Evolutionary conservation across 2,113 vertebrate species (phyloP).

Genomic region (Nothocercus julius): DNA sequence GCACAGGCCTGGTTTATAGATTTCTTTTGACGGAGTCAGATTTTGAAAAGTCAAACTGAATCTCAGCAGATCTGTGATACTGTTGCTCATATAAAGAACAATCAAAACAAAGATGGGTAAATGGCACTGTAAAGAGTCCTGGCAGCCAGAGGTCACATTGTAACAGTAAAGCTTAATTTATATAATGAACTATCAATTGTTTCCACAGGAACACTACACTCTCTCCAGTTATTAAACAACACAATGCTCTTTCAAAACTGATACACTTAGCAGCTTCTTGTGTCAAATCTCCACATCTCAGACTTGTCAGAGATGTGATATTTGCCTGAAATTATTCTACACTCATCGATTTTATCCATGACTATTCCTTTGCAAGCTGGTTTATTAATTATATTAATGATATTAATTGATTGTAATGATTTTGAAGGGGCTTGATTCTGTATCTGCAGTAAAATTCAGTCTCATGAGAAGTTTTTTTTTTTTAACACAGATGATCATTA

Average conservation of each 20-base stretch:
- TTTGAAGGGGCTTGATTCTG: background rate
- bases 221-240: background rate
- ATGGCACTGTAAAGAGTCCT: background rate
- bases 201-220: background rate
- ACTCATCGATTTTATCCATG: background rate
- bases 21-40: background rate
- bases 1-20: background rate
- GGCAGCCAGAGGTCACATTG: background rate
- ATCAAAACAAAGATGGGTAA: background rate
- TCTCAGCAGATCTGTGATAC: background rate
- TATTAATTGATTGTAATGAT: background rate
- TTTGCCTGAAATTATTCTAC: background rate
- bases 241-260: background rate
- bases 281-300: background rate
- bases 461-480: accelerated
- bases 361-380: background rate
- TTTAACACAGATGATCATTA: background rate
- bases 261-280: background rate
- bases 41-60: background rate
- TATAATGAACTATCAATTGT: background rate
- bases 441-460: background rate
- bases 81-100: background rate
- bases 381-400: background rate
- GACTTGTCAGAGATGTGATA: background rate
- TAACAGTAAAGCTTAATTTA: background rate